phyloP scores from a whole-genome alignment of 2,888 invertebrate genomes.

The Drosophila bunnanda region DNA sequence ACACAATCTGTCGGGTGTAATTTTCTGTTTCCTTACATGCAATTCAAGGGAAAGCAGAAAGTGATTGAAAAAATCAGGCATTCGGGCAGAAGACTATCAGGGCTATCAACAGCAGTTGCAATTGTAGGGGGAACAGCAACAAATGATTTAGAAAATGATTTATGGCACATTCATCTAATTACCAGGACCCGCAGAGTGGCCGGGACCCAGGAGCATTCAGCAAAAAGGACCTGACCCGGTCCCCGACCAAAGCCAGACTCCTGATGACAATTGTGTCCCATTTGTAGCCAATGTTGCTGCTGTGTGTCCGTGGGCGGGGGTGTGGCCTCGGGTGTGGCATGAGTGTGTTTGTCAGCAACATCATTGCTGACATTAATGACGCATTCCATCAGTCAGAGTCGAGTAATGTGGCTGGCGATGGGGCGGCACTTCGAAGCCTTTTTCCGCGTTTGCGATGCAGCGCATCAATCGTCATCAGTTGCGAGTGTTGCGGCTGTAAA shows the following conservation, averaged over 20 bases:
- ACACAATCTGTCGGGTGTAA: background rate
- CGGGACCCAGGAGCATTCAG: constrained; percentile 37
- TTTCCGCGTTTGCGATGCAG: constrained; percentile 67
- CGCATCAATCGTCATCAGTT: constrained; percentile 71
- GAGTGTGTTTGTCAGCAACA: constrained; percentile 52
- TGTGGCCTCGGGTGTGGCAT: constrained; percentile 27
- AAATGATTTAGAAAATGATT: constrained; percentile 78
- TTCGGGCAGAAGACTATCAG: constrained; percentile 14
- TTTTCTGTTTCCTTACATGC: background rate
- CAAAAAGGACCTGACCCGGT: constrained; percentile 55
- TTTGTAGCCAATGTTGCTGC: constrained; percentile 50
- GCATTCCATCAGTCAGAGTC: constrained; percentile 68
- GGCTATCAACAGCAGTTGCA: constrained; percentile 39
- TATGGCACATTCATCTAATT: constrained; percentile 78
- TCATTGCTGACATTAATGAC: constrained; percentile 76
- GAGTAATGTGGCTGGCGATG: constrained; percentile 8
- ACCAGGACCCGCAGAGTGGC: constrained; percentile 70
- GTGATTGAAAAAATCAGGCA: constrained; percentile 24
- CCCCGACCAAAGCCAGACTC: constrained; percentile 51
- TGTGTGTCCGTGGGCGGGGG: constrained; percentile 1
- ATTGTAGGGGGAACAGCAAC: constrained; percentile 47
- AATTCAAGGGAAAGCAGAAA: constrained; percentile 9
- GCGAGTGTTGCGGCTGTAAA: constrained; percentile 27
- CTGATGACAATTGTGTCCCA: constrained; percentile 70
- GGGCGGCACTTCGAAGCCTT: constrained; percentile 58